Conservation (phyloP, 2,797 vertebrate genomes). For the Bradypus variegatus region DNA sequence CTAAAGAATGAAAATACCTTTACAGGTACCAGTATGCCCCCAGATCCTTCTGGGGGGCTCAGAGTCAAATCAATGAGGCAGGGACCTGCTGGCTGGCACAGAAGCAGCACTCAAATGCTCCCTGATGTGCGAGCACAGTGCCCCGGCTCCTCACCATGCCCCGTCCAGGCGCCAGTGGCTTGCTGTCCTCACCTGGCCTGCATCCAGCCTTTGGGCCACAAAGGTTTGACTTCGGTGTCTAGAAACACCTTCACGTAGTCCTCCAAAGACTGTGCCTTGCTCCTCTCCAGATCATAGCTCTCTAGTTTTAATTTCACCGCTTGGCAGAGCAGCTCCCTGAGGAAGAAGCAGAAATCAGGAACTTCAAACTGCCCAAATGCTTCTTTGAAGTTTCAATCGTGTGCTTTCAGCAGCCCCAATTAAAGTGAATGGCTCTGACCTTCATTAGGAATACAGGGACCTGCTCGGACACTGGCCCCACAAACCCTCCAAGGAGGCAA, state of each 20-base stretch:
- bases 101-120: not conserved
- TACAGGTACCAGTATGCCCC: not conserved
- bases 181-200: slow-evolving; percentile 86
- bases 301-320: slow-evolving; percentile 84
- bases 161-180: not conserved
- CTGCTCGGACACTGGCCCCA: slow-evolving; percentile 47
- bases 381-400: slow-evolving; percentile 25
- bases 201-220: slow-evolving; percentile 99
- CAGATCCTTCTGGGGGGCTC: not conserved
- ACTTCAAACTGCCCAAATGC: not conserved
- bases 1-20: not conserved
- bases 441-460: slow-evolving; percentile 39
- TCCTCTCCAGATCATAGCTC: slow-evolving; percentile 76
- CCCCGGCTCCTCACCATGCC: not conserved
- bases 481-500: slow-evolving; percentile 49
- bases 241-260: slow-evolving; percentile 96
- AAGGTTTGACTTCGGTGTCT: slow-evolving; percentile 92
- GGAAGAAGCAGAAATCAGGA: slow-evolving; percentile 64
- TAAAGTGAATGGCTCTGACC: slow-evolving; percentile 46
- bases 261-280: slow-evolving; percentile 82
- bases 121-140: not conserved
- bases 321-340: slow-evolving; percentile 83
- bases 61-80: not conserved
- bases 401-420: slow-evolving; percentile 34
- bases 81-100: not conserved